Evolutionary conservation across 2,113 vertebrate species (phyloP), one percentile per base, ranked within the genome.

Genomic region (Oceanites oceanicus): DNA sequence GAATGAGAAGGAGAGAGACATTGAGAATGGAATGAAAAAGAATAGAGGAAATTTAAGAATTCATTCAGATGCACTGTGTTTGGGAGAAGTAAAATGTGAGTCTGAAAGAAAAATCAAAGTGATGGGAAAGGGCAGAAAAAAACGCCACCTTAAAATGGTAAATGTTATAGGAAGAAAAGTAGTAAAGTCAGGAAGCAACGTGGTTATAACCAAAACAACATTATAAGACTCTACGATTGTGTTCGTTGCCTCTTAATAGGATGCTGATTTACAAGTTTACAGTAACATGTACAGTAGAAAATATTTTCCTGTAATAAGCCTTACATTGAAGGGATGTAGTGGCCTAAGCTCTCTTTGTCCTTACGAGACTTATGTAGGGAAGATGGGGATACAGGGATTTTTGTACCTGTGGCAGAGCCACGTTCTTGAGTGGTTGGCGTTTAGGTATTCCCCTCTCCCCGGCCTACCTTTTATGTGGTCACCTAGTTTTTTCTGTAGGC

Each of bases 101-200:
- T 49, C 32, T 65, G 40, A 29, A 76, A 82, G 25, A n/a, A 83
- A 87, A 87, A 21, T 47, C 3, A 6, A 40, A 75, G 7, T 68
- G 36, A 62, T 72, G 50, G 34, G 34, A 58, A 82, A 40, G 36
- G 30, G 17, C 53, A 76, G 50, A 12, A 38, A 32, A 86, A 47
- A 83, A 5, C 0, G 10, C 17, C 42, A 1, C 9, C 29, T 59
- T 66, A 10, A 63, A 63, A 30, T 63, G 17, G 0, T 15, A 0
- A 40, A 14, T n/a, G 9, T 66, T 72, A 32, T 4, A 73, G 53
- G n/a, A 58, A 40, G 71, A 63, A 58, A 82, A 76, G 21, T 55
- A 65, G 13, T 42, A 7, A 61, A 83, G 11, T 66, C 36, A 42
- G 32, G 30, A 65, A 75, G 29, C 27, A 49, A 21, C 19, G 3